Evolutionary conservation across 2,113 vertebrate species (phyloP).

Genomic region (Todiramphus chloris): DNA sequence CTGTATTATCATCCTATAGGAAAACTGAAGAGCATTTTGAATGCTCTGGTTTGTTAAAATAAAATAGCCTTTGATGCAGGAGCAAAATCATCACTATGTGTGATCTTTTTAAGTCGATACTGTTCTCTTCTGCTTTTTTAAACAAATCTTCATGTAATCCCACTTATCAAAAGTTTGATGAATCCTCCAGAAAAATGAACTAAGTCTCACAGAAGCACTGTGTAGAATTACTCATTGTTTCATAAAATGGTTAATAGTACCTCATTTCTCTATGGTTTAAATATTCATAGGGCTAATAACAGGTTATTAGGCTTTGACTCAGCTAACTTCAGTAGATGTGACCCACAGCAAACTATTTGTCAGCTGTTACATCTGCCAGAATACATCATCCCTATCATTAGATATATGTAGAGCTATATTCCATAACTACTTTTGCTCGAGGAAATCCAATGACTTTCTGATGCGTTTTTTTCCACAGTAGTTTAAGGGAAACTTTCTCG

Average conservation of each 20-base stretch:
- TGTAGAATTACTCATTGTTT: background rate
- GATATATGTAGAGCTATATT: background rate
- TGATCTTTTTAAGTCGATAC: background rate
- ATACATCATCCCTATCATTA: background rate
- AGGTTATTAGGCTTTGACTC: background rate
- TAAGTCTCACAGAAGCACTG: background rate
- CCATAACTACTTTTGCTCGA: background rate
- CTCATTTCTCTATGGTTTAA: background rate
- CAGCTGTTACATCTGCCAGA: background rate
- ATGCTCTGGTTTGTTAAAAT: background rate
- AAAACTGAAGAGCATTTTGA: background rate
- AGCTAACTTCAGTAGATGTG: background rate
- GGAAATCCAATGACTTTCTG: background rate
- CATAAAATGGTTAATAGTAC: background rate
- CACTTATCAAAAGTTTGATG: background rate
- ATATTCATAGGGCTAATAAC: background rate
- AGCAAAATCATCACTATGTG: background rate
- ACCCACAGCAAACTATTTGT: background rate
- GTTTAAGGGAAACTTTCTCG: slow-evolving; percentile 10
- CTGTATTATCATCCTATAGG: background rate
- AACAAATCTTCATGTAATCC: background rate
- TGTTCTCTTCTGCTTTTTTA: background rate
- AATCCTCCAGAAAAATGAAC: background rate
- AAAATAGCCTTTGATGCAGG: background rate
- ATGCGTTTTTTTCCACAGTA: background rate